Evolutionary conservation across 2,888 invertebrate species (phyloP), one percentile per base, ranked within the genome.

Genomic region (Pandemis cinnamomeana): DNA sequence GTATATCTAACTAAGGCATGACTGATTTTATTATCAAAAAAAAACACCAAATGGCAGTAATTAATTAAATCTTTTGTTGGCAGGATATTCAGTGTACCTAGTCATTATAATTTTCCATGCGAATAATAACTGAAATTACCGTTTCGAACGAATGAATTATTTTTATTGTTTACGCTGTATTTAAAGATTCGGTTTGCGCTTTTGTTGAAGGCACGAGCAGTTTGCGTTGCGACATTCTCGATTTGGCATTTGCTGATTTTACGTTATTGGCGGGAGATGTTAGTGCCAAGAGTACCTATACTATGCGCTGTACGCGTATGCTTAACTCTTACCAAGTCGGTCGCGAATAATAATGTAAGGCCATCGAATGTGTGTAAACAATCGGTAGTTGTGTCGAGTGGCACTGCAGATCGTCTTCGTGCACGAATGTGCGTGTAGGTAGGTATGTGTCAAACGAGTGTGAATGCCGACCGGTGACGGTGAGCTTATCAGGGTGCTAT

Each of bases 401-500:
- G n/a, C 20, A 42, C 58, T 60, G 41, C 46, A 36, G 44, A 48
- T 41, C 20, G 51, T 63, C 51, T 69, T 64, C 55, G 48, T 68
- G 60, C 5, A 62, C 36, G 48, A 15, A 66, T 60, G 55, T 69
- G 46, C 51, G 53, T 69, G 7, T 7, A 44, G 0, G 46, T 46
- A 71, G 67, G 13, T 53, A 71, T 70, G 72, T 76, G 79, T 72
- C 76, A 71, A 76, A 79, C 78, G 77, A 78, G 79, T 81, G 80
- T 82, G 84, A 85, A 86, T 86, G 87, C 83, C 80, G 80, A 81
- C 80, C 77, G 75, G 61, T 46, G 41, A 20, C 46, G 55, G 81
- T 83, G 77, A 80, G 84, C 83, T 83, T 82, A 82, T 79, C 80
- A 77, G 77, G 81, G 83, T 82, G 80, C 79, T 77, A 78, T 76